Evolutionary conservation across 2,888 invertebrate species (phyloP).

Genomic region (Thymelicus acteon): DNA sequence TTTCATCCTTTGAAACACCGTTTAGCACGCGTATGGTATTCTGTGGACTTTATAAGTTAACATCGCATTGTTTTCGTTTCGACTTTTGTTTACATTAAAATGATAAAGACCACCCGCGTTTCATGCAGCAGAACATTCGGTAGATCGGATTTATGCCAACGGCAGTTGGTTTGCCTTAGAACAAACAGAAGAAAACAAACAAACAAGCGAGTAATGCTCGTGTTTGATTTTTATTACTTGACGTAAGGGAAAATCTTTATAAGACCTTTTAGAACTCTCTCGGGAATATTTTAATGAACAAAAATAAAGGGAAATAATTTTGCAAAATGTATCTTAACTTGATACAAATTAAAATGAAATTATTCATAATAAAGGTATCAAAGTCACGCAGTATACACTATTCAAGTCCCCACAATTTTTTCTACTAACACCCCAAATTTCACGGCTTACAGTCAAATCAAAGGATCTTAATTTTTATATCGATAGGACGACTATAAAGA

Average conservation of each 20-base stretch:
- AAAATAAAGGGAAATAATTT: no score
- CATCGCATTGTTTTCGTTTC: slow-evolving; percentile 76
- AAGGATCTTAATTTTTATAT: no score
- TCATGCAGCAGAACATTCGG: slow-evolving; percentile 59
- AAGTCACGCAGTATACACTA: no score
- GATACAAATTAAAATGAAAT: no score
- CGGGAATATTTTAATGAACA: no score
- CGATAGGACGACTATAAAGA: no score
- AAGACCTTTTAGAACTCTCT: slow-evolving; percentile 13
- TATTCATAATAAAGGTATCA: no score
- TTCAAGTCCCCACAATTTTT: no score
- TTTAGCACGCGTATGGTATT: slow-evolving; percentile 27
- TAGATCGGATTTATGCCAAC: slow-evolving; percentile 64
- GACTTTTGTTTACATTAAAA: slow-evolving; percentile 75
- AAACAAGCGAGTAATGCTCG: slow-evolving; percentile 69
- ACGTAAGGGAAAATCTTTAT: slow-evolving; percentile 44
- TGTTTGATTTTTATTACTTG: slow-evolving; percentile 58
- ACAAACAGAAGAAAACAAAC: slow-evolving; percentile 75
- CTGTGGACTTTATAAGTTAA: slow-evolving; percentile 71
- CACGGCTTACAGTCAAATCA: no score
- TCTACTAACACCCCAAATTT: no score
- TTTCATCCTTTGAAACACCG: slow-evolving; percentile 18
- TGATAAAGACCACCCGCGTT: slow-evolving; percentile 82
- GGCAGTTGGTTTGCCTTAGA: slow-evolving; percentile 78
- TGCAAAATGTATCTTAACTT: no score